phyloP scores from a whole-genome alignment of 2,113 vertebrate species.

The Aleadryas rufinucha region DNA sequence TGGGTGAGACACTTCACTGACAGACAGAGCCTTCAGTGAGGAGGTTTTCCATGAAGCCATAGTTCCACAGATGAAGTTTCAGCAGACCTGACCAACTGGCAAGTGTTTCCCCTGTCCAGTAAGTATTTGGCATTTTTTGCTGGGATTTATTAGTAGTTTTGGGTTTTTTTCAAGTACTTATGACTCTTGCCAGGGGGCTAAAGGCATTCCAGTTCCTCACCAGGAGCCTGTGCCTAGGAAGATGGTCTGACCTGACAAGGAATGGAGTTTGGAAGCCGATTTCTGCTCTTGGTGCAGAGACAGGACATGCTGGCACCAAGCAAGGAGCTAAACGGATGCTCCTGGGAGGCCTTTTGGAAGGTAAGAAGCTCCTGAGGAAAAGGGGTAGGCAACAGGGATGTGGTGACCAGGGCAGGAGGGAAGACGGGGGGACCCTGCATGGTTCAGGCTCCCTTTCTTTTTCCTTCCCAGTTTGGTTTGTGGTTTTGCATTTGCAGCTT shows the following conservation, averaged over 20 bases:
- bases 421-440: background rate
- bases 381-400: background rate
- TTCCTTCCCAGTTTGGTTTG: slow-evolving; percentile 15
- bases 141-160: background rate
- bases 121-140: background rate
- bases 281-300: background rate
- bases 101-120: background rate
- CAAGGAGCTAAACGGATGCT: background rate
- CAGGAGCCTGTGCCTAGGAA: background rate
- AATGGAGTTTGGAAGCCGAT: background rate
- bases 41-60: background rate
- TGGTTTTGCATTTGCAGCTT: slow-evolving; percentile 59
- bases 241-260: background rate
- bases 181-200: background rate
- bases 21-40: background rate
- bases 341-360: background rate
- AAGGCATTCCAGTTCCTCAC: background rate
- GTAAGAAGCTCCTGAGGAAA: background rate
- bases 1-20: background rate
- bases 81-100: background rate
- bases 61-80: background rate
- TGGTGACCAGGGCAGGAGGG: background rate
- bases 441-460: background rate
- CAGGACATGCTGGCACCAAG: background rate
- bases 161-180: background rate